Evolutionary conservation across 2,797 vertebrate genomes (phyloP), one percentile per base, ranked within the genome.

Genomic region (Neosilurus hyrtlii): DNA sequence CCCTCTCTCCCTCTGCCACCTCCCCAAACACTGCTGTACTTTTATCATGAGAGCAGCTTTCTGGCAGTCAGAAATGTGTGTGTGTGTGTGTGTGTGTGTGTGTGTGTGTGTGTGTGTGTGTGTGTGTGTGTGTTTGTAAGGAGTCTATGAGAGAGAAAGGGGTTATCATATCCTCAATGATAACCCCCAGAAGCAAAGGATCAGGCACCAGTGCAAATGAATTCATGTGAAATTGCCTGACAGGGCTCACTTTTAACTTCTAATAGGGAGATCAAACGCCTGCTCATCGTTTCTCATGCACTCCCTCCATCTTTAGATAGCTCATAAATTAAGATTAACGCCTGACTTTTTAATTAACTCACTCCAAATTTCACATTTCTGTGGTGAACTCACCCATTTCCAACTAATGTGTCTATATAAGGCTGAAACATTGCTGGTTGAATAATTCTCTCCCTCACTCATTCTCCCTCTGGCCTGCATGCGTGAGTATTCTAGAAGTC

Each of bases 261-360:
- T 89, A 90, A 89, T 88, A 86, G 88, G 81, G 85, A 88, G 87
- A 89, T 88, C 87, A 89, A 89, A 89, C 82, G 84, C 86, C 81
- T 76, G 62, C 81, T 84, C 54, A 68, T 81, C 24, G 35, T 85
- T 79, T 86, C 79, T 86, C 51, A 56, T 67, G n/a, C 63, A 62
- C 61, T 72, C 54, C 67, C 62, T 49, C 81, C 71, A 65, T 84
- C 84, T 82, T 87, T 81, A 88, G 87, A 90, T 90, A 86, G 86
- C 80, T 89, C 83, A 89, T 90, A 84, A 87, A 88, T 90, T 88
- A 87, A 88, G 86, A 90, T 87, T 87, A 84, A 37, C 14, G 70
- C 78, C 73, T 85, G 84, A 87, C 85, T 89, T 90, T 88, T 90
- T 89, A 90, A 90, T 89, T 90, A 90, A 88, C 88, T 85, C 72